Base-by-base conservation (phyloP, 2,113 vertebrate genomes). In the Puma concolor region DNA sequence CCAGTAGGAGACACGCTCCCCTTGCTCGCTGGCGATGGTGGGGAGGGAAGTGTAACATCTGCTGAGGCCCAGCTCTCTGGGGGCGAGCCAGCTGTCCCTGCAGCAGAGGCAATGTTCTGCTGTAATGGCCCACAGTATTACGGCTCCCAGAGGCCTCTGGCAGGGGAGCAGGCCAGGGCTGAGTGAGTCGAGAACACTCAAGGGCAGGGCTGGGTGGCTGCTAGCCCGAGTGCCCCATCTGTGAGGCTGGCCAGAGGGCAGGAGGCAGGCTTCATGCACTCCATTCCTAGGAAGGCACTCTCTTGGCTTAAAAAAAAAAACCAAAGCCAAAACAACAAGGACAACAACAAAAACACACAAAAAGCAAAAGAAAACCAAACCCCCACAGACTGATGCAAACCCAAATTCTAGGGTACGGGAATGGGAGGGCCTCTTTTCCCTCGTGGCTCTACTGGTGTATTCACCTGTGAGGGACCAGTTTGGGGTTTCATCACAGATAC, bases 201-300 rank as follows among this genome's bases (percentile, higher is more conserved):
- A 93, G 97, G 96, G 95, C 95, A 89, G 54, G 4, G 19, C 57
- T 95, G 80, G 74, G 89, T 97, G 97, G 96, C 96, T 95, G 92
- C 74, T 54, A 81, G 94, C 86, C 96, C 83, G 80, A 87, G 80
- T 80, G 64, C 63, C 86, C 96, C 97, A 96, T 98, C 96, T 98
- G 97, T 97, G 96, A 97, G 80, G 63, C 88, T 98, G 94, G 63
- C 90, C 89, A 87, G 69, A 95, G 92, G 88, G 93, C 76, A 84
- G 72, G 33, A 93, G 48, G 66, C 31, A 38, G 84, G 84, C 69
- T 36, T 88, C 71, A 17, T 33, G 71, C 31, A 94, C 74, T 33
- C 31, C 9, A 1, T 67, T 69, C 91, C 77, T 52, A 69, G 29
- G 64, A 89, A 92, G 63, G 79, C 31, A 16, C 27, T 77, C 38